A percentile compares a stretch with the other conserved stretches of the same genome.
Conservation (phyloP, 2,888 invertebrate species). For the Fragum fragum region DNA sequence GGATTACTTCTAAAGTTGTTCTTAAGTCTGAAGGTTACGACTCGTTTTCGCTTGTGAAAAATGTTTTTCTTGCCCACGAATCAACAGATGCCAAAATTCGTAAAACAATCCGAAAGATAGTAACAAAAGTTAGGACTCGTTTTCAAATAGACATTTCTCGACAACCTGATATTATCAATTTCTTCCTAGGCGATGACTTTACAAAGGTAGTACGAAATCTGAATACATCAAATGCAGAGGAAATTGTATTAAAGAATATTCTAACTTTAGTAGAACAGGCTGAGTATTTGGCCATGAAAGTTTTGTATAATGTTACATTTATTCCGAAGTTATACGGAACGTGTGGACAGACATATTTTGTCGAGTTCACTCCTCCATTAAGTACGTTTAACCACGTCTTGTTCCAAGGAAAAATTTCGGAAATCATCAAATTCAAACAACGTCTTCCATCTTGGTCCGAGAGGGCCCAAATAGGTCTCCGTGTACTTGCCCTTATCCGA, state of each 20-base stretch:
- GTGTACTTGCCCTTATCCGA: background rate
- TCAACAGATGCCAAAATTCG: background rate
- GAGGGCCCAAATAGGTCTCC: background rate
- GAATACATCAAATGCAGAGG: background rate
- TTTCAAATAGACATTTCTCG: background rate
- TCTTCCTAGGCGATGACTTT: background rate
- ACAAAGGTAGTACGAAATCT: background rate
- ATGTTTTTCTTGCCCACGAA: background rate
- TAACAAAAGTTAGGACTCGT: background rate
- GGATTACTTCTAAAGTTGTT: background rate
- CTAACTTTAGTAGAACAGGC: background rate
- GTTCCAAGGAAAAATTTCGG: background rate
- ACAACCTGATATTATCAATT: background rate
- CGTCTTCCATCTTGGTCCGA: background rate
- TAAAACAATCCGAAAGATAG: background rate
- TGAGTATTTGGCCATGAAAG: background rate
- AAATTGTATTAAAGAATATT: background rate
- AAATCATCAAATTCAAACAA: background rate
- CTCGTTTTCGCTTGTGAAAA: background rate
- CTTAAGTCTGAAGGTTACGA: background rate
- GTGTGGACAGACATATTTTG: constrained; percentile 6
- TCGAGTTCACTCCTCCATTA: background rate
- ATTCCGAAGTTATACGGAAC: constrained; percentile 8
- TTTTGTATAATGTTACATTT: background rate
- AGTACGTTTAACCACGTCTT: background rate